Evolutionary conservation across 2,797 vertebrate species (phyloP).

Genomic region (Dicrostonyx torquatus): DNA sequence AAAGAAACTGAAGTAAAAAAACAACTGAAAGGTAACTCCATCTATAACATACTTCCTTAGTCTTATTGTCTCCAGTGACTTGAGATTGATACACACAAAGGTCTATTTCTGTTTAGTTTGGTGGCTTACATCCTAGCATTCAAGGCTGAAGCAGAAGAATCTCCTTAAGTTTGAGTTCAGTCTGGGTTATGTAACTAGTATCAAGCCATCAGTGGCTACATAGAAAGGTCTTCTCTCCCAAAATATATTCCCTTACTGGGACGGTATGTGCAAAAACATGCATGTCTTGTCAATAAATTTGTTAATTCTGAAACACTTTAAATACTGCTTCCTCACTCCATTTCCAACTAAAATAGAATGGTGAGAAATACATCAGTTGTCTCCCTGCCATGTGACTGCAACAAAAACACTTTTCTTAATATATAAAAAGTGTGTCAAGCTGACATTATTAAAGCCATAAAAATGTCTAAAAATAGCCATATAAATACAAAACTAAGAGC

Average conservation of each 20-base stretch:
- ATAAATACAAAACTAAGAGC: conserved; percentile 6
- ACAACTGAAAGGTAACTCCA: background rate
- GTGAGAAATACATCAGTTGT: conserved; percentile 37
- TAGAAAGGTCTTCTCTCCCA: background rate
- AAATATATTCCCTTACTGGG: background rate
- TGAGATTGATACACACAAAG: conserved; percentile 32
- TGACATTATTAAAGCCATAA: background rate
- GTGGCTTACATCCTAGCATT: background rate
- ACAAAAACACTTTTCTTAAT: conserved; percentile 9
- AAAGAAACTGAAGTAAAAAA: background rate
- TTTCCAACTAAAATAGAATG: conserved; percentile 33
- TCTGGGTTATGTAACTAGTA: background rate
- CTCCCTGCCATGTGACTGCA: background rate
- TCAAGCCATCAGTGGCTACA: background rate
- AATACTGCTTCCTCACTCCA: background rate
- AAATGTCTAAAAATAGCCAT: background rate
- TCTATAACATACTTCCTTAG: conserved; percentile 36
- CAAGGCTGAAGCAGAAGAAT: background rate
- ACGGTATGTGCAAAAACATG: background rate
- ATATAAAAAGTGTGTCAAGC: background rate
- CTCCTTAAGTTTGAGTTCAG: background rate
- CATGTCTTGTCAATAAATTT: conserved; percentile 3
- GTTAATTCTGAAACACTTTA: background rate
- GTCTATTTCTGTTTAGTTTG: background rate
- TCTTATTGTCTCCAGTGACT: background rate